Conservation (phyloP, 2,797 vertebrate genomes). For the Crenichthys baileyi region DNA sequence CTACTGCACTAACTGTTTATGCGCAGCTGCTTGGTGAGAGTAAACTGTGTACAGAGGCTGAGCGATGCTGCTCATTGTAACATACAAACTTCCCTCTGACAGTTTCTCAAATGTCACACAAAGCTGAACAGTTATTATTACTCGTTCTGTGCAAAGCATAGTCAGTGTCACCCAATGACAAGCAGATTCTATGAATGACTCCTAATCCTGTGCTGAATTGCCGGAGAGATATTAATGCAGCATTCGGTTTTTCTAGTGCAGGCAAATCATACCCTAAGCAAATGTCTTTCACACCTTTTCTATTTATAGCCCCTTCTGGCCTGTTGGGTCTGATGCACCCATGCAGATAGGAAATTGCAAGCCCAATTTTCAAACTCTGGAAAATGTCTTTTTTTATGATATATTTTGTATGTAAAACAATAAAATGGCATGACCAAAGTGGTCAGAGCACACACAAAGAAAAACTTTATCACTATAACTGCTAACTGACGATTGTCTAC, state of each 20-base stretch:
- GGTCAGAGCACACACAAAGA: not conserved
- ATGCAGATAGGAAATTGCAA: not conserved
- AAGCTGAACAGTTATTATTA: not conserved
- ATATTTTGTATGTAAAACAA: not conserved
- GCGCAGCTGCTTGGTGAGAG: conserved; percentile 24
- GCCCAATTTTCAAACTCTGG: not conserved
- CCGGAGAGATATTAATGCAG: not conserved
- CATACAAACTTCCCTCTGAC: not conserved
- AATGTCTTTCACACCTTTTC: not conserved
- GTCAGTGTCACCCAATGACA: not conserved
- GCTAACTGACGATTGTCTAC: not conserved
- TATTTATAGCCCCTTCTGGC: not conserved
- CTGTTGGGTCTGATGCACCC: not conserved
- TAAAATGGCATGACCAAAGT: not conserved
- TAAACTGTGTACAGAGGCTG: conserved; percentile 56
- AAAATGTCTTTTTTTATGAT: not conserved
- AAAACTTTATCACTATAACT: too few species aligned
- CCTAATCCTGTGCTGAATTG: not conserved
- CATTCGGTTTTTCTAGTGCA: not conserved
- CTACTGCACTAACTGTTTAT: conserved; percentile 50
- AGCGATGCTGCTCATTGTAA: not conserved
- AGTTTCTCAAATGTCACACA: not conserved
- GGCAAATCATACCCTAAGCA: not conserved
- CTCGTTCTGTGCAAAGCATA: not conserved
- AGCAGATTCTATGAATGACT: not conserved